Percentiles rank a stretch among this genome's conserved stretches.
These are phyloP conservation scores for Forbesichthys agassizii DNA, from an alignment of 2,113 vertebrate genomes.

Conservation along the genomic window DNA sequence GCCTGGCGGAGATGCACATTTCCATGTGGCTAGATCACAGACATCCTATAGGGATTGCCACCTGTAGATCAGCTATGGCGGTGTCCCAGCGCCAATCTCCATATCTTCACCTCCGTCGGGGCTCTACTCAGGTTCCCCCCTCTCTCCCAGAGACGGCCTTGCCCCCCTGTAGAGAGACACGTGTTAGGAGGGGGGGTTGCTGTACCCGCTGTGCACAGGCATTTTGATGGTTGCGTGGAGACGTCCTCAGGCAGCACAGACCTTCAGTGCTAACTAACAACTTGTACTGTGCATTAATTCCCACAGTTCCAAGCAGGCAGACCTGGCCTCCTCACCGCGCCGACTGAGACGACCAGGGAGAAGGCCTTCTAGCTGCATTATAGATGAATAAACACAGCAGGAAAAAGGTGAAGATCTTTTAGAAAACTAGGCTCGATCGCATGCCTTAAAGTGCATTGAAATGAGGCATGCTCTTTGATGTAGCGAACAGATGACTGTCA, in stretches of 20 bases:
- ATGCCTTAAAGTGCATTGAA: neutral
- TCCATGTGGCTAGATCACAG: conserved; percentile 34
- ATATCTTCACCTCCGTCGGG: conserved; percentile 31
- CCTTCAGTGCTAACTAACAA: conserved; percentile 17
- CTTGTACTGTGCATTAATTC: conserved; percentile 46
- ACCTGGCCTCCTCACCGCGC: conserved; percentile 25
- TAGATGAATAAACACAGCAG: too few species aligned
- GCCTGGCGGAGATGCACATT: conserved; percentile 49
- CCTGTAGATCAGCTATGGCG: conserved; percentile 50
- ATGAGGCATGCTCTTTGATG: neutral
- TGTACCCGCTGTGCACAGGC: conserved; percentile 63
- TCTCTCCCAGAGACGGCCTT: neutral
- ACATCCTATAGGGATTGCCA: conserved; percentile 39
- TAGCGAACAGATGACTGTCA: neutral
- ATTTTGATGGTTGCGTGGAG: conserved; percentile 32
- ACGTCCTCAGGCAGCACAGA: conserved; percentile 26
- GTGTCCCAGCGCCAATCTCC: conserved; percentile 35
- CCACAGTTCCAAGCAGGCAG: conserved; percentile 10
- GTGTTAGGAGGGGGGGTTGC: conserved; percentile 44
- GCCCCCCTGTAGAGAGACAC: conserved; percentile 38
- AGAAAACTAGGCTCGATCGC: too few species aligned
- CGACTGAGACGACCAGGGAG: neutral
- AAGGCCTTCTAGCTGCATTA: too few species aligned
- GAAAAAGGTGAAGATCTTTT: too few species aligned
- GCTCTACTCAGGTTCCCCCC: conserved; percentile 31